phyloP scores from a whole-genome alignment of 2,888 invertebrate genomes.

The Calephelis perditalis region DNA sequence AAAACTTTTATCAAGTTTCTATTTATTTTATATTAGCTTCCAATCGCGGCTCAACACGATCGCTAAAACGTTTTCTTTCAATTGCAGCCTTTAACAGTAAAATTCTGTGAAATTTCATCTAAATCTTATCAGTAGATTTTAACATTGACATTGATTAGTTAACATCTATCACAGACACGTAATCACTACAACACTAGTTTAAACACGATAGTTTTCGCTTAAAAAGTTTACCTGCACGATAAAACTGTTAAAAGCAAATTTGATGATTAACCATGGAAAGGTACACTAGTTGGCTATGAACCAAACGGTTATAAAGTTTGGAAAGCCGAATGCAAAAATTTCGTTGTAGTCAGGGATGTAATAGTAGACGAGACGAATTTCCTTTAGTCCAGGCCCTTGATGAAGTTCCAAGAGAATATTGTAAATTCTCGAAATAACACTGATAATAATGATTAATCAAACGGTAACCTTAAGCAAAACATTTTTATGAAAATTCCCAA shows the following conservation, averaged over 20 bases:
- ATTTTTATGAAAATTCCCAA: too few species aligned
- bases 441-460: slow-evolving; percentile 19
- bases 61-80: too few species aligned
- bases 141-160: too few species aligned
- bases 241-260: slow-evolving; percentile 39
- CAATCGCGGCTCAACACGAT: too few species aligned
- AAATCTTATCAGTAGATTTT: too few species aligned
- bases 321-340: slow-evolving; percentile 36
- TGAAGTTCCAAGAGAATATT: slow-evolving; percentile 17
- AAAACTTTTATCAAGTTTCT: too few species aligned
- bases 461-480: neutral
- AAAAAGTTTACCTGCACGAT: slow-evolving; percentile 39
- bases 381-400: slow-evolving; percentile 30
- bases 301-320: slow-evolving; percentile 43
- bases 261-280: slow-evolving; percentile 17
- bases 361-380: slow-evolving; percentile 41
- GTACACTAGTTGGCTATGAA: slow-evolving; percentile 38
- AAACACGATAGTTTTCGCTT: slow-evolving; percentile 34
- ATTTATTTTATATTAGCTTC: too few species aligned
- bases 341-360: slow-evolving; percentile 39
- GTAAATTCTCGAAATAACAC: slow-evolving; percentile 23
- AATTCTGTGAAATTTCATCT: too few species aligned
- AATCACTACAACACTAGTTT: too few species aligned
- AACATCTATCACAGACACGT: too few species aligned
- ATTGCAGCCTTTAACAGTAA: too few species aligned